These are phyloP conservation scores for Enteromius mattozi DNA, from an alignment of 2,797 vertebrate species.

Conservation along the genomic window DNA sequence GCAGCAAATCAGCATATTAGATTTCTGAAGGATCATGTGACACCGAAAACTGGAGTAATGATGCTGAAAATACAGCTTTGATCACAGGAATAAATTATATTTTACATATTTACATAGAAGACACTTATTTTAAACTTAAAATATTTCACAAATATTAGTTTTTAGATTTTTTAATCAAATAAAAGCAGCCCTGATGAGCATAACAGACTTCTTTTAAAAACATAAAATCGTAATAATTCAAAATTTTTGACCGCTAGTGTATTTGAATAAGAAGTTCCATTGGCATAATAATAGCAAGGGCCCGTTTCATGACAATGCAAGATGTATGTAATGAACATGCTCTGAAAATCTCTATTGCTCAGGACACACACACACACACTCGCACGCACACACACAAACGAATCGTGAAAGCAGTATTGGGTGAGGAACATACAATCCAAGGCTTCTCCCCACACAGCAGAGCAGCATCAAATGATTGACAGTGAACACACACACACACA, in stretches of 20 bases:
- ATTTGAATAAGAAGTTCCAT: slow-evolving; percentile 30
- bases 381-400: not conserved
- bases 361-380: slow-evolving; percentile 4
- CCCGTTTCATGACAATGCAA: slow-evolving; percentile 23
- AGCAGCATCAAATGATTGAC: slow-evolving; percentile 62
- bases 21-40: not conserved
- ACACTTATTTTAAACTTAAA: not conserved
- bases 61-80: not conserved
- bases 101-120: not conserved
- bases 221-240: not conserved
- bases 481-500: slow-evolving; percentile 43
- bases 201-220: not conserved
- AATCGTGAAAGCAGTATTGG: slow-evolving; percentile 8
- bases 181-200: not conserved
- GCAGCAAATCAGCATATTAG: not conserved
- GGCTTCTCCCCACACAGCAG: slow-evolving; percentile 50
- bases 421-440: slow-evolving; percentile 21
- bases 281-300: slow-evolving; percentile 52
- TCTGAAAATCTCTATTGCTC: slow-evolving; percentile 33
- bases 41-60: not conserved
- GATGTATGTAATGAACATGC: slow-evolving; percentile 2
- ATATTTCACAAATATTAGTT: not conserved
- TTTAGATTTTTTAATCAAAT: not conserved
- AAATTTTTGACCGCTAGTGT: not conserved
- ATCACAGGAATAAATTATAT: not conserved